phyloP scores from a whole-genome alignment of 2,888 invertebrate species.

The Bellardia bayeri region DNA sequence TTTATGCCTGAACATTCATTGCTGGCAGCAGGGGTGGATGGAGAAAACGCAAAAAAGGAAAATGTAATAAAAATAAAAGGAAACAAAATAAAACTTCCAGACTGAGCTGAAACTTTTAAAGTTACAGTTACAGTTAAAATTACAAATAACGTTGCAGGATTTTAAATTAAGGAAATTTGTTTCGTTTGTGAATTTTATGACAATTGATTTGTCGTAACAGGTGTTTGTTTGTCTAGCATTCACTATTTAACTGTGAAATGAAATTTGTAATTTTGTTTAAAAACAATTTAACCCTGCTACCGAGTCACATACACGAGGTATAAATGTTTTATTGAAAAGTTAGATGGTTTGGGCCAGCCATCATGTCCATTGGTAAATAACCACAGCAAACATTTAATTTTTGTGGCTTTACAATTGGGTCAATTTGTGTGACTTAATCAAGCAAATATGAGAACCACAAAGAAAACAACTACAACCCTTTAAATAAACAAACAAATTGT shows the following conservation, averaged over 20 bases:
- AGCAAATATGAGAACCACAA: slow-evolving; percentile 43
- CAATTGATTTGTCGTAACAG: slow-evolving; percentile 67
- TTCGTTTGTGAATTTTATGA: slow-evolving; percentile 34
- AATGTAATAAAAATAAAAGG: background rate
- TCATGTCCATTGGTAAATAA: slow-evolving; percentile 62
- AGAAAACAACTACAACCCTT: slow-evolving; percentile 55
- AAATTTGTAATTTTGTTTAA: slow-evolving; percentile 56
- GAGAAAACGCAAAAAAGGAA: background rate
- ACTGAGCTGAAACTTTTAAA: slow-evolving; percentile 18
- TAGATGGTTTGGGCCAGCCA: slow-evolving; percentile 21
- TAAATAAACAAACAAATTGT: slow-evolving; percentile 39
- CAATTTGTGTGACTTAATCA: slow-evolving; percentile 72
- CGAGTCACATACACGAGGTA: background rate
- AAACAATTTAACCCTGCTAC: slow-evolving; percentile 62
- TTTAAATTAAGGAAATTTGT: slow-evolving; percentile 48
- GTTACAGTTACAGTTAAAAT: background rate
- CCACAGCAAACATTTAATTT: slow-evolving; percentile 64
- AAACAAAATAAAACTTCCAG: background rate
- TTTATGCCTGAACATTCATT: slow-evolving; percentile 31
- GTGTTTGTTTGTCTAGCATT: slow-evolving; percentile 26
- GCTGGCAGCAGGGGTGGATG: background rate
- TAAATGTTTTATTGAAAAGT: slow-evolving; percentile 24
- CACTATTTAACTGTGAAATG: slow-evolving; percentile 48
- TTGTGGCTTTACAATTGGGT: slow-evolving; percentile 72
- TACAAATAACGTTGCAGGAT: background rate